These are phyloP conservation scores for Stenopsyche tienmushanensis DNA, from an alignment of 1,140 invertebrate genomes.

Conservation along the genomic window DNA sequence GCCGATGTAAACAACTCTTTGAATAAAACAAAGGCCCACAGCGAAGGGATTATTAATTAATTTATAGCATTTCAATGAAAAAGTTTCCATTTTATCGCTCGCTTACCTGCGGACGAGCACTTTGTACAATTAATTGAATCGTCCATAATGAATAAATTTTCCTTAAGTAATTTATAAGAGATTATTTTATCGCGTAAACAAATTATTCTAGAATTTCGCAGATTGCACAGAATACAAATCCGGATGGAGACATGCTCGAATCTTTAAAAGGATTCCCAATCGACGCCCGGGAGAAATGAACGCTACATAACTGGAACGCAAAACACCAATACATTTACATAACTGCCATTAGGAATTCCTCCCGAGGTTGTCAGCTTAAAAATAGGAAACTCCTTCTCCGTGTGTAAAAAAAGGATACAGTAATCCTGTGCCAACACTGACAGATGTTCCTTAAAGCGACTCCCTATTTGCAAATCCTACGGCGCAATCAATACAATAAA, in stretches of 20 bases:
- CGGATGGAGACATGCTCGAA: background rate
- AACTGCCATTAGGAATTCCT: no score
- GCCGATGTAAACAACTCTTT: slow-evolving; percentile 19
- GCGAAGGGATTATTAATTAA: slow-evolving; percentile 27
- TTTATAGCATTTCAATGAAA: slow-evolving; percentile 33
- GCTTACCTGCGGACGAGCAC: slow-evolving; percentile 29
- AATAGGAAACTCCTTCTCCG: no score
- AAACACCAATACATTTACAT: no score
- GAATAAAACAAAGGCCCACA: slow-evolving; percentile 19
- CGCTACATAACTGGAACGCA: background rate
- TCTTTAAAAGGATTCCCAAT: background rate
- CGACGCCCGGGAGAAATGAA: background rate
- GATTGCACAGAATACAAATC: background rate
- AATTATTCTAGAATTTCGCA: slow-evolving; percentile 19
- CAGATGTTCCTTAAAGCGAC: no score
- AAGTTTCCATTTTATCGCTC: slow-evolving; percentile 30
- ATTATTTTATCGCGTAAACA: slow-evolving; percentile 33
- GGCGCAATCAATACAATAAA: no score
- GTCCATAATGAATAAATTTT: slow-evolving; percentile 35
- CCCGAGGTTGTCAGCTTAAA: no score
- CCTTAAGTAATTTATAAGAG: slow-evolving; percentile 30
- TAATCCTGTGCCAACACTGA: no score
- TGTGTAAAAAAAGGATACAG: no score
- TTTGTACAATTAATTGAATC: slow-evolving; percentile 33
- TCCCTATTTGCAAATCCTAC: no score